Base-by-base conservation (phyloP, 1,140 invertebrate species). In the Mizuhopecten yessoensis region DNA sequence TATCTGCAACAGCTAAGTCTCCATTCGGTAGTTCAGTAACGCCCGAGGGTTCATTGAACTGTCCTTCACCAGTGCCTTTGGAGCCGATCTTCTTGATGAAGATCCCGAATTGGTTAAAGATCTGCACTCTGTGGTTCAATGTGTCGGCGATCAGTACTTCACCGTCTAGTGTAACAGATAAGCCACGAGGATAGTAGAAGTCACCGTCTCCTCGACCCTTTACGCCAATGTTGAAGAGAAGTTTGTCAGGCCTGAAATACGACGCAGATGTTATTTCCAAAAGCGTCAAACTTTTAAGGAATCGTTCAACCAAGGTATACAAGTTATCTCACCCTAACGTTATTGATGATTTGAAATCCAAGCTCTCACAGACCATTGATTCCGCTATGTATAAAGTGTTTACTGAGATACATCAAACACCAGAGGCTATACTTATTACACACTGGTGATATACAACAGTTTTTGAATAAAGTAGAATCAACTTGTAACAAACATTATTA, bases 81-180 rank as follows among this genome's bases (percentile, higher is more conserved):
- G 34, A 91, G 0, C 96, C 96, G 87, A 96, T 94, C n/a, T 90
- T 91, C 34, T 89, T 87, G 34, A 94, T 94, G 57, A 94, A 95
- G 2, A 96, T 94, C 2, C 96, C 95, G 91, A 91, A 95, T 57
- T 94, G 92, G 87, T 94, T 96, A 15, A 96, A 94, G 11, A 96
- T 89, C 89, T 96, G 95, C 39, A 99, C 97, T 17, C 99, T 97
- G 96, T 99, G 98, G 96, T 99, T 99, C 86, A 98, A 97, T 0
- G 98, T 98, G 95, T 99, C 99, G 0, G 98, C 98, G 0, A 99
- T 98, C 0, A 98, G 97, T 87, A 99, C 98, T 91, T 98, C 97
- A 13, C 98, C 98, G 34, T 98, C 97, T 0, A 97, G 97, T 95
- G 98, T 99, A 0, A 98, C 98, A 7, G 98, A 98, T 3, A 99